Evolutionary conservation across 2,113 vertebrate species (phyloP), one percentile per base, ranked within the genome.

Genomic region (Gobius niger): DNA sequence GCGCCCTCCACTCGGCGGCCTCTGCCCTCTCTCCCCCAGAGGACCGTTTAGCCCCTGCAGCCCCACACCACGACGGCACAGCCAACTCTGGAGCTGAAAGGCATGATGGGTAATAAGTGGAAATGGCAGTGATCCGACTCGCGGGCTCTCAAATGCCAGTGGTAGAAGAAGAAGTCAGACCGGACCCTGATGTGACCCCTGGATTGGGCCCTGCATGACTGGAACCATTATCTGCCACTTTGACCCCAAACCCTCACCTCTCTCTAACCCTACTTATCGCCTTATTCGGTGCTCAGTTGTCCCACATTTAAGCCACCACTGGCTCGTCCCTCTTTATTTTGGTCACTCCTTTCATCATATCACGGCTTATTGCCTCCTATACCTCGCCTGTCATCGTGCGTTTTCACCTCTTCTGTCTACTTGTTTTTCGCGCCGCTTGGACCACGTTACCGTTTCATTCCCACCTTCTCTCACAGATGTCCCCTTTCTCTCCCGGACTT

Each of bases 71-170:
- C 85, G 86, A 89, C 87, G 72, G 81, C 78, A 70, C 79, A 85
- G 74, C 68, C 77, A 34, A 34, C 76, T 65, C 75, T 81, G 18
- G 51, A 54, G 78, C 82, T 88, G 86, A 89, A 90, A 91, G 78
- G 90, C 88, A 90, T 89, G 88, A 89, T 88, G 88, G 85, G 90
- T 90, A 92, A 90, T 91, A 87, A 91, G 85, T 83, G 84, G 81
- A 89, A 89, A 88, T 85, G 82, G 82, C 89, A 90, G 85, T 67
- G 88, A 89, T 87, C 81, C 75, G 81, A 73, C 81, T 86, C 83
- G 79, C 47, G 19, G 19, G 83, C 85, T 74, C 79, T 78, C 72
- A 83, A 83, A 86, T 84, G 85, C 85, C 85, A 88, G 69, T 73
- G 75, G 24, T 34, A 34, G 70, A 83, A 77, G 83, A 85, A 85